These are phyloP conservation scores for Grantiella picta DNA, from an alignment of 2,113 vertebrate genomes.

Conservation along the genomic window DNA sequence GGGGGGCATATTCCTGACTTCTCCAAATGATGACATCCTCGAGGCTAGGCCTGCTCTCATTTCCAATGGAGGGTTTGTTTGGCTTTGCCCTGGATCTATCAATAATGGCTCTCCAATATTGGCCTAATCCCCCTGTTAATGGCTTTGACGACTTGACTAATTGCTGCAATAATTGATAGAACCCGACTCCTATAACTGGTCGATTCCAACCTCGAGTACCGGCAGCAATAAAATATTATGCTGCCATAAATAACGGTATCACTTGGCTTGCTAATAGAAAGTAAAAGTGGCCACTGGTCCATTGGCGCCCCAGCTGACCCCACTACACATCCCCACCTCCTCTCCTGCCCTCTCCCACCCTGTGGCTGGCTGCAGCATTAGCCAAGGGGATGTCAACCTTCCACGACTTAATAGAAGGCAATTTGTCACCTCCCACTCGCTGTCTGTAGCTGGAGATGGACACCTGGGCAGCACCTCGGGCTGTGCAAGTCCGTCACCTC, in stretches of 20 bases:
- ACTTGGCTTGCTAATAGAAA: conserved; percentile 12
- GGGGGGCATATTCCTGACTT: not conserved
- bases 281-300: not conserved
- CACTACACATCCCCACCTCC: conserved; percentile 61
- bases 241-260: conserved; percentile 75
- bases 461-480: conserved; percentile 77
- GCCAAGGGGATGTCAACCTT: conserved; percentile 43
- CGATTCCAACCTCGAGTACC: conserved; percentile 73
- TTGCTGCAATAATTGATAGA: conserved; percentile 91
- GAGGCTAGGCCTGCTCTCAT: conserved; percentile 4
- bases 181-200: conserved; percentile 79
- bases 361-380: not conserved
- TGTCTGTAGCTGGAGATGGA: conserved; percentile 66
- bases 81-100: conserved; percentile 39
- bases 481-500: conserved; percentile 46
- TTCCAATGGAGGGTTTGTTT: not conserved
- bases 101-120: conserved; percentile 68
- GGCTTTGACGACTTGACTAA: conserved; percentile 82
- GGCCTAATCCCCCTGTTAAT: conserved; percentile 68
- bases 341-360: conserved; percentile 52
- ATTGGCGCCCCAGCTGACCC: conserved; percentile 59
- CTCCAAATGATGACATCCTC: not conserved
- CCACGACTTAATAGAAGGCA: conserved; percentile 58
- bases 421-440: conserved; percentile 82
- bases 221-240: conserved; percentile 83